A percentile compares a stretch with the other conserved stretches of the same genome.
Conservation (phyloP, 30 jellyfish, hydroid and myxozoan species). For the Phacellophora camtschatica region DNA sequence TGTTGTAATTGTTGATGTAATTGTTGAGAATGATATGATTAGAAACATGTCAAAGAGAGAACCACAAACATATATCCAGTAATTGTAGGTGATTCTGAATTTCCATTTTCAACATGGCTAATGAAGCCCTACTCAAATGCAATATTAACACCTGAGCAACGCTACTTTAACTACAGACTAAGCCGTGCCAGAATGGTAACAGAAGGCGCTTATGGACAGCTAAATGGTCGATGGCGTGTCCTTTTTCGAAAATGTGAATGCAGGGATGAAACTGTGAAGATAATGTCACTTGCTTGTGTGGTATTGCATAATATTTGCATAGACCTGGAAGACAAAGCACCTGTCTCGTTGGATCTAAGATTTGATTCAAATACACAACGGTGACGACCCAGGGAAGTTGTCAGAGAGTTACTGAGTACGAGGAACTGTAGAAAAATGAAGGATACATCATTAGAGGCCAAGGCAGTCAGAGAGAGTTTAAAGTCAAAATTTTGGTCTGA, state of each 20-base stretch:
- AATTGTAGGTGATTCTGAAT: constrained; percentile 12
- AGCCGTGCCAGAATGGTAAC: constrained; percentile 39
- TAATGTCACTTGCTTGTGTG: constrained; percentile 21
- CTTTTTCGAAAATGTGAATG: constrained; percentile 16
- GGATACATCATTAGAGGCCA: background rate
- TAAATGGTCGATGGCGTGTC: constrained; percentile 44
- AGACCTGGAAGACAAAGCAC: constrained; percentile 16
- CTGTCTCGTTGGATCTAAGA: background rate
- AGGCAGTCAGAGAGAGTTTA: constrained; percentile 1
- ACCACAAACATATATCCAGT: background rate
- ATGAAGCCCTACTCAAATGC: constrained; percentile 25
- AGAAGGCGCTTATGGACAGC: constrained; percentile 12
- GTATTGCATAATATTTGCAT: constrained; percentile 63
- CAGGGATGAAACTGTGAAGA: background rate
- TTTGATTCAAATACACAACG: background rate
- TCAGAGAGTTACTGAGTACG: background rate
- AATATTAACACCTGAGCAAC: background rate
- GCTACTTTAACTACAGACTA: constrained; percentile 8
- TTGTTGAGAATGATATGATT: no score
- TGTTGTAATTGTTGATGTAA: no score
- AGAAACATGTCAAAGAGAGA: no score
- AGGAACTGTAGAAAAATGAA: background rate
- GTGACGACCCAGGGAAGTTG: background rate
- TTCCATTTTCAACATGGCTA: constrained; percentile 1
- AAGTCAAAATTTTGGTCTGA: constrained; percentile 7